phyloP scores from a whole-genome alignment of 2,888 invertebrate species.

The Clostera curtula region DNA sequence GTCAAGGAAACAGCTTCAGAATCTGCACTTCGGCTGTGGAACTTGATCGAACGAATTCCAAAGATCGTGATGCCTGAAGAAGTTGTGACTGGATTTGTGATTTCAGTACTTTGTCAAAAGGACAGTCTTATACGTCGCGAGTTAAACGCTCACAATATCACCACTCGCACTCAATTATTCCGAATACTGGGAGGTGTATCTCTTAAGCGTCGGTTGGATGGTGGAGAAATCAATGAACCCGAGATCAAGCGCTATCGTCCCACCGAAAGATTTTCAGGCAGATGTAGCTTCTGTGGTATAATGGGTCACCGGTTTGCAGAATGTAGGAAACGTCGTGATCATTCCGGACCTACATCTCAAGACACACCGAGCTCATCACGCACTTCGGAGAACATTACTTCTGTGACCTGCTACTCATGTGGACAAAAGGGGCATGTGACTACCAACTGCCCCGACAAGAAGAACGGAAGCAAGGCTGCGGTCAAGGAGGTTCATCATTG shows the following conservation, averaged over 20 bases:
- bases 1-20: neutral
- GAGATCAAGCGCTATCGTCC: too few relatives aligned
- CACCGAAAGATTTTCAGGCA: too few relatives aligned
- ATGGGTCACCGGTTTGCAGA: too few relatives aligned
- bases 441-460: neutral
- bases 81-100: neutral
- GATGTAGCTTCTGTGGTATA: too few relatives aligned
- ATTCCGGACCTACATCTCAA: neutral
- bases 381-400: neutral
- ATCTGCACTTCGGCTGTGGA: neutral
- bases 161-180: too few relatives aligned
- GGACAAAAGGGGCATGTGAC: neutral
- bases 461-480: neutral
- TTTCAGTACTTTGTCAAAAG: too few relatives aligned
- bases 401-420: conserved; percentile 1
- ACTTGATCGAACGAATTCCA: too few relatives aligned
- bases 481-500: neutral
- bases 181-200: too few relatives aligned
- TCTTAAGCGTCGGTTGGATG: too few relatives aligned
- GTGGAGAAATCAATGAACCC: too few relatives aligned
- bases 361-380: neutral
- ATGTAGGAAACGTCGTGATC: neutral
- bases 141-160: too few relatives aligned
- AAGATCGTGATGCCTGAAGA: neutral
- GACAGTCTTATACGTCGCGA: too few relatives aligned